These are phyloP conservation scores for Sparus aurata DNA, from an alignment of 2,797 vertebrate species.

Conservation along the genomic window DNA sequence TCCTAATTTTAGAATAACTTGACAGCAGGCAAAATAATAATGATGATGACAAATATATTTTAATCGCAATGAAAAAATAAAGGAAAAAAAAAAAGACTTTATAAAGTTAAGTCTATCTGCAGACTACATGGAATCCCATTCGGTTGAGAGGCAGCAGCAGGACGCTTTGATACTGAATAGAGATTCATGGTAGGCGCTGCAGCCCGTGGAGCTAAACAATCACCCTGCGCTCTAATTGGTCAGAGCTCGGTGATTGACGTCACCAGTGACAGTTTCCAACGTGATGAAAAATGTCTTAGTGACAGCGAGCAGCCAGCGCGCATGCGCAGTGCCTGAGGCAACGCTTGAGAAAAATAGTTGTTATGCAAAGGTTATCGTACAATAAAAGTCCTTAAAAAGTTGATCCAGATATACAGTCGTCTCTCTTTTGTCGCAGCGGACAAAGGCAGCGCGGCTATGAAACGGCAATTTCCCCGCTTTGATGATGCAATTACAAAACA, in stretches of 20 bases:
- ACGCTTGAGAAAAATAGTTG: constrained; percentile 76
- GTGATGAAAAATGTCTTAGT: constrained; percentile 90
- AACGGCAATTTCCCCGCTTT: constrained; percentile 62
- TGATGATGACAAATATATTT: constrained; percentile 90
- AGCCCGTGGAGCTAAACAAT: constrained; percentile 94
- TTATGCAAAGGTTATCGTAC: constrained; percentile 87
- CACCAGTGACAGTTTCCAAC: constrained; percentile 92
- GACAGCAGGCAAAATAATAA: constrained; percentile 92
- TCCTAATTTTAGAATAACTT: constrained; percentile 92
- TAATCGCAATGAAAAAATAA: constrained; percentile 87
- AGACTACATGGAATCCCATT: constrained; percentile 92
- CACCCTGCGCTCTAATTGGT: constrained; percentile 91
- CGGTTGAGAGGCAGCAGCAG: constrained; percentile 93
- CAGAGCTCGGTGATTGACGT: constrained; percentile 89
- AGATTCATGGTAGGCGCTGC: constrained; percentile 90
- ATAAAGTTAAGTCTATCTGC: constrained; percentile 88
- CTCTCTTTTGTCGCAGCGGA: constrained; percentile 57
- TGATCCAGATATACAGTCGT: constrained; percentile 69
- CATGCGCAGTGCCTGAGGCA: constrained; percentile 86
- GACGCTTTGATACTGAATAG: constrained; percentile 94
- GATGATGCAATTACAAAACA: constrained; percentile 66
- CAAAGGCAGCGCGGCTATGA: constrained; percentile 63
- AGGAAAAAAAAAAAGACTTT: constrained; percentile 79
- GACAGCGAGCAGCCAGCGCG: constrained; percentile 82
- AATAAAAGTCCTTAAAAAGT: constrained; percentile 80